Evolutionary conservation across 2,888 invertebrate genomes (phyloP), one percentile per base, ranked within the genome.

Genomic region (Phragmatobia fuliginosa): DNA sequence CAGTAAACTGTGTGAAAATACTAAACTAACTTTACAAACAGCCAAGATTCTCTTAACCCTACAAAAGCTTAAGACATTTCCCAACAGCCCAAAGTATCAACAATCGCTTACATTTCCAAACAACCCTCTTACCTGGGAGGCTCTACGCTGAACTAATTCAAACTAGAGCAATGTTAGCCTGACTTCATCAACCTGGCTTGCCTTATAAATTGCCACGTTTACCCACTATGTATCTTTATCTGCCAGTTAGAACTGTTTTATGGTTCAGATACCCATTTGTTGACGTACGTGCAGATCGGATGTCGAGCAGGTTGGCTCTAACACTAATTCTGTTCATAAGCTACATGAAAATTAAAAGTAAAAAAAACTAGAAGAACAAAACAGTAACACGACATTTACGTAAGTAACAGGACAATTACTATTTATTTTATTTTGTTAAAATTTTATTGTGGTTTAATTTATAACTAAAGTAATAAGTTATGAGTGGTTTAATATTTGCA

Each of bases 201-300:
- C 66, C 73, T 77, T 79, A 80, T 83, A 83, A 84, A 82, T 85
- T 84, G 81, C 77, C 87, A 87, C 86, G 85, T 88, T 78, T 78
- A 84, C 75, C 72, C 69, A 68, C 81, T 85, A 83, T 86, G 85
- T 84, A 81, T 84, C 87, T 87, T 87, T 88, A 89, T 89, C 87
- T 85, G 75, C 69, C 77, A 83, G 84, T 86, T 82, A 81, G 81
- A 87, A 87, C 88, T 87, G 86, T 89, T 91, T 90, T 90, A 90
- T 87, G 87, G 88, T 86, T 85, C 86, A 86, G 81, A 87, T 88
- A 82, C 77, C 66, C 56, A 71, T 76, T 80, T 74, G 72, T 62
- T 67, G 33, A 82, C 81, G 76, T 73, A 83, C 82, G 33, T 67
- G 32, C 8, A 28, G 33, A 32, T 67, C 21, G 38, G 41, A 16